phyloP scores from a whole-genome alignment of 1,140 invertebrate genomes.

The Helicoverpa armigera region DNA sequence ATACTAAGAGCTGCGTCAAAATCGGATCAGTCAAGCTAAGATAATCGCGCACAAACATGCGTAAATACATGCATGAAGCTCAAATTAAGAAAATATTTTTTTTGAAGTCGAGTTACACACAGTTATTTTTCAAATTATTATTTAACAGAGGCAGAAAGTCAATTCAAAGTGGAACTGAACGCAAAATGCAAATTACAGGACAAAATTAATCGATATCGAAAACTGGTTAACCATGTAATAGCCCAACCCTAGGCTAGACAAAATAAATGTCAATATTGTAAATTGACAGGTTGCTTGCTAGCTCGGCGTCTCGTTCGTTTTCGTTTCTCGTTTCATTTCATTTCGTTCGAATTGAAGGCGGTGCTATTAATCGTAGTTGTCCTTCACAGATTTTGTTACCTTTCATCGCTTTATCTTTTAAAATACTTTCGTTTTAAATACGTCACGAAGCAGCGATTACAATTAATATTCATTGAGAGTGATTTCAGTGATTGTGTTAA shows the following conservation, averaged over 20 bases:
- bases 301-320: too few species aligned
- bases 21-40: too few species aligned
- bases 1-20: too few species aligned
- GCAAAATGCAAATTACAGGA: not conserved
- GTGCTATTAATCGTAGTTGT: not conserved
- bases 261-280: slow-evolving; percentile 11
- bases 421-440: slow-evolving; percentile 16
- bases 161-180: too few species aligned
- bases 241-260: not conserved
- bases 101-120: too few species aligned
- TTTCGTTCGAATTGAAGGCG: slow-evolving; percentile 26
- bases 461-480: slow-evolving; percentile 51
- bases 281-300: not conserved
- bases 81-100: too few species aligned
- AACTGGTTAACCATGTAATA: not conserved
- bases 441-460: slow-evolving; percentile 38
- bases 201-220: slow-evolving; percentile 9
- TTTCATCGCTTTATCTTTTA: not conserved
- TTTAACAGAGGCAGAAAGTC: too few species aligned
- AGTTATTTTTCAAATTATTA: too few species aligned
- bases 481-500: slow-evolving; percentile 51
- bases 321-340: slow-evolving; percentile 10
- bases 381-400: not conserved
- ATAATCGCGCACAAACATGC: too few species aligned
- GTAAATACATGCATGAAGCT: too few species aligned